Evolutionary conservation across 2,797 vertebrate genomes (phyloP).

Genomic region (Hypotaenidia okinawae): DNA sequence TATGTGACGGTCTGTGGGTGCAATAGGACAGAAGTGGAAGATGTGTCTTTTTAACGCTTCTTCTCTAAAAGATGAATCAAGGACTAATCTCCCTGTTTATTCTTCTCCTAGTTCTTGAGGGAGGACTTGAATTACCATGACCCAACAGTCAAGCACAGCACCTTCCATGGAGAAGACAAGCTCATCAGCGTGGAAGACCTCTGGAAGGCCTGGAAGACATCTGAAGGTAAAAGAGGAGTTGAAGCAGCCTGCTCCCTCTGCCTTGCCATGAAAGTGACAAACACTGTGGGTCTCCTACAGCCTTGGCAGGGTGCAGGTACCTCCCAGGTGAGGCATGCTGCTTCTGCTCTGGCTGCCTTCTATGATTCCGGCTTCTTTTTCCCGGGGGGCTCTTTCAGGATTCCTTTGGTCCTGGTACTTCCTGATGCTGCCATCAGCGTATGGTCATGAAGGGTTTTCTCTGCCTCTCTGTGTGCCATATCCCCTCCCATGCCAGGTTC

Average conservation of each 20-base stretch:
- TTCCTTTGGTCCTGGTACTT: rapidly evolving
- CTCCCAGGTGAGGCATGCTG: background rate
- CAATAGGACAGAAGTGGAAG: background rate
- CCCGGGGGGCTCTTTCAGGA: background rate
- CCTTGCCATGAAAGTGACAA: background rate
- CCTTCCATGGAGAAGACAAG: constrained; percentile 96
- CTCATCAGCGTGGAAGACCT: constrained; percentile 97
- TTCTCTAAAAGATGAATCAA: background rate
- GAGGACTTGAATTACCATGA: constrained; percentile 98
- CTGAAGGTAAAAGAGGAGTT: constrained; percentile 86
- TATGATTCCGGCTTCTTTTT: background rate
- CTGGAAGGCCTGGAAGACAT: constrained; percentile 95
- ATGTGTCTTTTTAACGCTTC: background rate
- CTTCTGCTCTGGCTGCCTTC: background rate
- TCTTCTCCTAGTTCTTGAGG: constrained; percentile 88
- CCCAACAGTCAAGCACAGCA: constrained; percentile 97
- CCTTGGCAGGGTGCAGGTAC: background rate
- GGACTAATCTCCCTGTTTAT: background rate
- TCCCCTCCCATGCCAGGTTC: rapidly evolving
- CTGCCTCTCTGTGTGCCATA: background rate
- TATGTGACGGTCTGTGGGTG: background rate
- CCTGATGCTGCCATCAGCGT: background rate
- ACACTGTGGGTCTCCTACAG: rapidly evolving
- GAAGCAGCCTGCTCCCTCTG: rapidly evolving
- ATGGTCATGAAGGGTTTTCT: background rate